These are phyloP conservation scores for Chymomyza fuscimana DNA, from an alignment of 2,888 invertebrate species.

Conservation along the genomic window DNA sequence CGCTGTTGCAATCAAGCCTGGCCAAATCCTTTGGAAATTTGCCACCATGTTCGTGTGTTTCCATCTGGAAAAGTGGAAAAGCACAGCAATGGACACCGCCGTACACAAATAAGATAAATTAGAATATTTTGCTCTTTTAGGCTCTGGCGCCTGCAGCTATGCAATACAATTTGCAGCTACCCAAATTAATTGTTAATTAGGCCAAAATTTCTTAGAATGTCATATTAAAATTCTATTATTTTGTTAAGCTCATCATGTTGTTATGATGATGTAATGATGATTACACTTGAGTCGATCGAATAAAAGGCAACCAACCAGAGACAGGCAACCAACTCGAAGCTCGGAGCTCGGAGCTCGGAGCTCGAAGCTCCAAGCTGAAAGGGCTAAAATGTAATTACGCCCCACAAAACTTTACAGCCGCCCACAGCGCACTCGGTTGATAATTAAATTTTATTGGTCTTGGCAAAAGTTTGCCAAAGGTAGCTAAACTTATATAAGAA, in stretches of 20 bases:
- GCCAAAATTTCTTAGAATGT: conserved; percentile 27
- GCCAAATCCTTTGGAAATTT: conserved; percentile 72
- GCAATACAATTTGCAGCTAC: background rate
- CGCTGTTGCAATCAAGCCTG: conserved; percentile 71
- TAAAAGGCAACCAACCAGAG: background rate
- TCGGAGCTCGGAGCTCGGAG: conserved; percentile 26
- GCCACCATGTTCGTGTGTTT: conserved; percentile 69
- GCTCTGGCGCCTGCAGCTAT: background rate
- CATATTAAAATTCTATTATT: background rate
- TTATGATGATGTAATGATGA: background rate
- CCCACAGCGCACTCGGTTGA: conserved; percentile 17
- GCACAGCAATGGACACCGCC: background rate
- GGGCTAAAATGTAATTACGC: background rate
- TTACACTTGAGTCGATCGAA: conserved; percentile 5
- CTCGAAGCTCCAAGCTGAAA: conserved; percentile 25
- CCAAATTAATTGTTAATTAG: conserved; percentile 32
- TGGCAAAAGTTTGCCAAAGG: conserved; percentile 18
- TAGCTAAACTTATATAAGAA: background rate
- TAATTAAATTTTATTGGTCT: conserved; percentile 63
- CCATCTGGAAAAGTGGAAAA: conserved; percentile 58
- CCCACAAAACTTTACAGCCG: background rate
- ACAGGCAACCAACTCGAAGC: conserved; percentile 11
- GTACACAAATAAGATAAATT: background rate
- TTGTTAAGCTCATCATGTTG: background rate
- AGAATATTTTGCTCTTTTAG: background rate